These are phyloP conservation scores for Drosophila sordidapex DNA, from an alignment of 2,888 invertebrate species.

Conservation along the genomic window DNA sequence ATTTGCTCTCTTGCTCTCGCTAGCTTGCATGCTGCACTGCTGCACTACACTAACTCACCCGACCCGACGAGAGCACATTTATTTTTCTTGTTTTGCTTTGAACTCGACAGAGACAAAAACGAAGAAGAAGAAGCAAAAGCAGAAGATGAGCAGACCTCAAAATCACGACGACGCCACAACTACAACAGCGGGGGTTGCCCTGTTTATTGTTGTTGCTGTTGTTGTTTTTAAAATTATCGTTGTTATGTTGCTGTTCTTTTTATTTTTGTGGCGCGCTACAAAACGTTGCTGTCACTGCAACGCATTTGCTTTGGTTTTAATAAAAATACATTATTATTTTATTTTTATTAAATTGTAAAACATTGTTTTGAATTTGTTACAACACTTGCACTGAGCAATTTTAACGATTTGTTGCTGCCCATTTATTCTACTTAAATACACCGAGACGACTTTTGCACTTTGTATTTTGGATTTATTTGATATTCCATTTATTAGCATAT, in stretches of 20 bases:
- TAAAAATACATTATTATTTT: slow-evolving; percentile 48
- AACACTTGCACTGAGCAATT: slow-evolving; percentile 32
- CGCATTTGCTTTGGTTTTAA: slow-evolving; percentile 35
- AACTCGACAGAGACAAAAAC: slow-evolving; percentile 37
- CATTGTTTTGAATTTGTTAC: slow-evolving; percentile 64
- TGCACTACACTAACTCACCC: slow-evolving; percentile 48
- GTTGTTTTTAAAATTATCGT: slow-evolving; percentile 32
- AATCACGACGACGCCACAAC: slow-evolving; percentile 55
- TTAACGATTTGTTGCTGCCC: slow-evolving; percentile 32
- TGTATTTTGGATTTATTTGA: slow-evolving; percentile 47
- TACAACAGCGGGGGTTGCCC: slow-evolving; percentile 60
- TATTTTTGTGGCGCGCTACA: slow-evolving; percentile 58
- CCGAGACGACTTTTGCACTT: slow-evolving; percentile 63
- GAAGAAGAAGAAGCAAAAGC: slow-evolving; percentile 4
- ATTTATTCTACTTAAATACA: slow-evolving; percentile 51
- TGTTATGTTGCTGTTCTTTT: slow-evolving; percentile 32
- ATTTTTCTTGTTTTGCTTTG: slow-evolving; percentile 45
- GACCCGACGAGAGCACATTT: slow-evolving; percentile 53
- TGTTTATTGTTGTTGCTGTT: slow-evolving; percentile 31
- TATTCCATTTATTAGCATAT: slow-evolving; percentile 67
- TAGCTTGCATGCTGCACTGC: slow-evolving; percentile 15
- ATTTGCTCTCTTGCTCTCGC: slow-evolving; percentile 21
- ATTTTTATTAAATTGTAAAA: slow-evolving; percentile 73
- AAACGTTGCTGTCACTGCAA: slow-evolving; percentile 38
- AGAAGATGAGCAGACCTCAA: slow-evolving; percentile 56